Evolutionary conservation across 2,113 vertebrate genomes (phyloP), one percentile per base, ranked within the genome.

Genomic region (Corythoichthys intestinalis): DNA sequence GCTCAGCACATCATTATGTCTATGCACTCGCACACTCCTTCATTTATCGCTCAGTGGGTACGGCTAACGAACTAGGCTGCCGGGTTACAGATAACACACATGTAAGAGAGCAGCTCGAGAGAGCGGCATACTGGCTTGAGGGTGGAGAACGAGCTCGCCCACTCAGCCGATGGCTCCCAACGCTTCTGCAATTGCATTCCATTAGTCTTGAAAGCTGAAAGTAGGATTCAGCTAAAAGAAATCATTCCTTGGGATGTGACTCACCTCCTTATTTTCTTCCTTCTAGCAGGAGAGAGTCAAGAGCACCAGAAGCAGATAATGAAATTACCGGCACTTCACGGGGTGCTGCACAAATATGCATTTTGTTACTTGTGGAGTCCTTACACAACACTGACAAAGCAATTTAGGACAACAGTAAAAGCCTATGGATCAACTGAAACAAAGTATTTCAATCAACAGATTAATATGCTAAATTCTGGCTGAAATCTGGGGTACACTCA

Each of bases 161-260:
- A 61, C 38, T 61, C 58, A 61, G 38, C 58, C 38, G 6, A 41
- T 20, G 59, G 59, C 59, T 72, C 13, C 11, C 52, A 61, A 74
- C 67, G 6, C 44, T 10, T 54, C 72, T 85, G 20, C 65, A 81
- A 85, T 86, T 81, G 72, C 73, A 81, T 85, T 64, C 69, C 44
- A 76, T 82, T 77, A 69, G 70, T 81, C 68, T 67, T 77, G 66
- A 79, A 85, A 82, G 66, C 74, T 68, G 60, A 56, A 72, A 48
- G 71, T 60, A 75, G 81, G 59, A 80, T 79, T 80, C 2, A 38
- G 49, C 13, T 0, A 38, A 75, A 63, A 1, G 59, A 62, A 62
- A 69, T n/a, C 48, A 62, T 58, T 73, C 58, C 52, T 80, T 44
- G 38, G 11, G 41, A 73, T 78, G 67, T 79, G 69, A 87, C 65